These are phyloP conservation scores for Lepetodrilus schrolli DNA, from an alignment of 2,888 invertebrate genomes.

Conservation along the genomic window DNA sequence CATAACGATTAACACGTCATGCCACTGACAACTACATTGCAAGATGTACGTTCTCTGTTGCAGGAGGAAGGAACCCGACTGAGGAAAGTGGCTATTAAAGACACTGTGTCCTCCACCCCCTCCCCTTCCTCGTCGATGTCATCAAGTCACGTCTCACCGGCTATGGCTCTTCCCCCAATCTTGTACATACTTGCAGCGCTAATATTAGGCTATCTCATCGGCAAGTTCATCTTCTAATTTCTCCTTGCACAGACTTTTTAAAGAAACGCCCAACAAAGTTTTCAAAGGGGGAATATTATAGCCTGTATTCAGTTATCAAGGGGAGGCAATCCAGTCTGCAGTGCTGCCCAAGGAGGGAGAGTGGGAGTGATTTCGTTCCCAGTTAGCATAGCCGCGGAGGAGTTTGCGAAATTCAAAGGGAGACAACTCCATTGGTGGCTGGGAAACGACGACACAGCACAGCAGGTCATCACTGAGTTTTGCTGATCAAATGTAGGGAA, in stretches of 20 bases:
- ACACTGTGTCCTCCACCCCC: conserved; percentile 68
- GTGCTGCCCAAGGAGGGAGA: not conserved
- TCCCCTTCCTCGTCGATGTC: conserved; percentile 77
- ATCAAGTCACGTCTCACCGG: conserved; percentile 71
- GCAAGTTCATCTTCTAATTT: conserved; percentile 63
- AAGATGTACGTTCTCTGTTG: too few species aligned
- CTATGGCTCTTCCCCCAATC: conserved; percentile 50
- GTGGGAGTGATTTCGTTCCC: not conserved
- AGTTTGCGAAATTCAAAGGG: not conserved
- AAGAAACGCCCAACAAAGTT: conserved; percentile 5
- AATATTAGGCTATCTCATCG: conserved; percentile 61
- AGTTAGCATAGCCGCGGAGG: too few species aligned
- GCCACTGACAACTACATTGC: too few species aligned
- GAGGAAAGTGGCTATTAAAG: conserved; percentile 70
- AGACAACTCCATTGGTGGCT: not conserved
- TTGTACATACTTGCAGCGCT: conserved; percentile 60
- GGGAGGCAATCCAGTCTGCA: conserved; percentile 19
- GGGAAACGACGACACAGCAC: not conserved
- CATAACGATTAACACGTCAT: too few species aligned
- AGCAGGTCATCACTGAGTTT: not conserved
- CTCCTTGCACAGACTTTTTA: conserved; percentile 45
- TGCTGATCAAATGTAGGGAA: not conserved
- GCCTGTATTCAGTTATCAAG: conserved; percentile 15
- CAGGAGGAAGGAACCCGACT: conserved; percentile 71
- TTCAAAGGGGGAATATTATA: conserved; percentile 29